Evolutionary conservation across 2,888 invertebrate genomes (phyloP).

Genomic region (Odiellus spinosus): DNA sequence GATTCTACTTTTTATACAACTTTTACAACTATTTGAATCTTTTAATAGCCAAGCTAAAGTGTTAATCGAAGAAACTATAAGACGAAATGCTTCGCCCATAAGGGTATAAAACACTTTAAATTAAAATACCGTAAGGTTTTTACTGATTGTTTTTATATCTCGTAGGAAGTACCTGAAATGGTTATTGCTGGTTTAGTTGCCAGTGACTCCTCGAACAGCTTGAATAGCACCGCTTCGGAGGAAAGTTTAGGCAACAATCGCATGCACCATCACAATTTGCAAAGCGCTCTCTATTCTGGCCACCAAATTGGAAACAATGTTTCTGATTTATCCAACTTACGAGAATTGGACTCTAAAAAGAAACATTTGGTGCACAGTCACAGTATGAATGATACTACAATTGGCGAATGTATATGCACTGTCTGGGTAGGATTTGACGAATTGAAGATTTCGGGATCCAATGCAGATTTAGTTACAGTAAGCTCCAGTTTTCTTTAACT

Average conservation of each 20-base stretch:
- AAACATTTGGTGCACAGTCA: slow-evolving; percentile 17
- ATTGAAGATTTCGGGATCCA: slow-evolving; percentile 68
- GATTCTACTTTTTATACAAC: no score
- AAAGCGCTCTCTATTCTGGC: background rate
- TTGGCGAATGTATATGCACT: slow-evolving; percentile 63
- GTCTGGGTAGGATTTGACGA: slow-evolving; percentile 59
- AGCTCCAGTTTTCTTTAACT: slow-evolving; percentile 23
- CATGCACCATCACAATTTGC: no score
- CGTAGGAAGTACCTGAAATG: background rate
- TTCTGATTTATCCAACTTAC: background rate
- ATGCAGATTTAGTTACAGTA: slow-evolving; percentile 69
- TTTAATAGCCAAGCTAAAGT: slow-evolving; percentile 64
- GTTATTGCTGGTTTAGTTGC: slow-evolving; percentile 2
- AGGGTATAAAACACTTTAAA: slow-evolving; percentile 17
- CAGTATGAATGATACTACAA: slow-evolving; percentile 20
- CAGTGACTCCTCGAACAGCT: slow-evolving; percentile 4
- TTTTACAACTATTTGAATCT: no score
- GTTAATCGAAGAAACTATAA: slow-evolving; percentile 85
- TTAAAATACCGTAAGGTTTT: no score
- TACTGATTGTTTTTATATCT: no score
- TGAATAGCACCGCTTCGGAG: slow-evolving; percentile 6
- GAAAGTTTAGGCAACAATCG: background rate
- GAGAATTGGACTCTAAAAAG: background rate
- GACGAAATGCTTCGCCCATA: slow-evolving; percentile 83
- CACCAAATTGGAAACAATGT: background rate